A percentile compares a stretch with the other conserved stretches of the same genome.
Evolutionary conservation across 2,113 vertebrate genomes (phyloP).

Genomic region (Seriola quinqueradiata): DNA sequence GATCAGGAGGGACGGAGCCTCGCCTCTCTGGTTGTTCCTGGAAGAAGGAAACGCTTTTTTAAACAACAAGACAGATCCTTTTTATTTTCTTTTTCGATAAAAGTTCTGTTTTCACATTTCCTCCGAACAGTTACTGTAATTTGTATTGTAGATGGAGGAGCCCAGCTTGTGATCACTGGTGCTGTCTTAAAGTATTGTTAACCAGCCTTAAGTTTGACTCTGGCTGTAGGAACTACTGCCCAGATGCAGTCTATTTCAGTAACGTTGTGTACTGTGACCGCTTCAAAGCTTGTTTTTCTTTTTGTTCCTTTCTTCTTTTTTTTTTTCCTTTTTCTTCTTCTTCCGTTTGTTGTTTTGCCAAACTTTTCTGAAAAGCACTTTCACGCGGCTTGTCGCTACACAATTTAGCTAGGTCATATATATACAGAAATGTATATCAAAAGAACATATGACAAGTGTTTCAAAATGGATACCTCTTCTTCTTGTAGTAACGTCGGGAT

Average conservation of each 20-base stretch:
- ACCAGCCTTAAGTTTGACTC: slow-evolving; percentile 72
- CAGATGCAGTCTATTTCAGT: slow-evolving; percentile 69
- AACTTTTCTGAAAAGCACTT: slow-evolving; percentile 82
- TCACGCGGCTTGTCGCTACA: slow-evolving; percentile 75
- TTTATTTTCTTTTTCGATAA: slow-evolving; percentile 36
- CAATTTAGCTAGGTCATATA: slow-evolving; percentile 63
- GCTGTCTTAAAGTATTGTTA: slow-evolving; percentile 76
- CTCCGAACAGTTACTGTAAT: slow-evolving; percentile 50
- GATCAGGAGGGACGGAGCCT: slow-evolving; percentile 48
- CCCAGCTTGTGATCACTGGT: slow-evolving; percentile 76
- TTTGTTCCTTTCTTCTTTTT: no score
- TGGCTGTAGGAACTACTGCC: slow-evolving; percentile 67
- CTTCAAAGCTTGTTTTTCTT: slow-evolving; percentile 16
- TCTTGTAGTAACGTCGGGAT: slow-evolving; percentile 73
- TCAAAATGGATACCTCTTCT: slow-evolving; percentile 83
- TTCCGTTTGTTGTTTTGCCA: slow-evolving; percentile 60
- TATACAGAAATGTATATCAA: slow-evolving; percentile 74
- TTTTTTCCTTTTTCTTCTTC: slow-evolving; percentile 5
- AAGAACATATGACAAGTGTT: slow-evolving; percentile 77
- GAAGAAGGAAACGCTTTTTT: slow-evolving; percentile 60
- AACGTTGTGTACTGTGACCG: slow-evolving; percentile 74
- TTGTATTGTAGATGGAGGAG: slow-evolving; percentile 62
- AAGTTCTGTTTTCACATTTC: slow-evolving; percentile 48
- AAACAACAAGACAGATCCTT: slow-evolving; percentile 51
- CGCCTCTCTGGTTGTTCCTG: slow-evolving; percentile 60